A percentile compares a stretch with the other conserved stretches of the same genome.
These are phyloP conservation scores for Vanacampus margaritifer DNA, from an alignment of 2,113 vertebrate genomes.

Conservation along the genomic window DNA sequence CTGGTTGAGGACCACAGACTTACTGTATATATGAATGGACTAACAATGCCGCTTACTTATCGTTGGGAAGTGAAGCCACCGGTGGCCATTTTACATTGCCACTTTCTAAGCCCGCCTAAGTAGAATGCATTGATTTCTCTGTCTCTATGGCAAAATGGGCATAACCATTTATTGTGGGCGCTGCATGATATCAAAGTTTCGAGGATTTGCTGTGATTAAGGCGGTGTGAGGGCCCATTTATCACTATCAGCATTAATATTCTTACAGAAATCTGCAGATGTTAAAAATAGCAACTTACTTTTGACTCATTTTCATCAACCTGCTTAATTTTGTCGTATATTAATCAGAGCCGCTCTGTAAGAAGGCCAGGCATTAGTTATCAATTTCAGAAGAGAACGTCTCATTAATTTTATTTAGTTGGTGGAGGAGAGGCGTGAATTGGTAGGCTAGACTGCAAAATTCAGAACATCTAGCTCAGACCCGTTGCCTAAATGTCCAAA, in stretches of 20 bases:
- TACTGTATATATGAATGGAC: too few relatives aligned
- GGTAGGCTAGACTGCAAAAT: constrained; percentile 37
- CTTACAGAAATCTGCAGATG: constrained; percentile 7
- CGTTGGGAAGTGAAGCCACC: too few relatives aligned
- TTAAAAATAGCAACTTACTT: constrained; percentile 29
- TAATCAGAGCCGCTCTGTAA: constrained; percentile 11
- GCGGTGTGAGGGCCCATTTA: neutral
- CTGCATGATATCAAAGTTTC: neutral
- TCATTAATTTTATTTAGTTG: constrained; percentile 62
- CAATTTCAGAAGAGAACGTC: constrained; percentile 40
- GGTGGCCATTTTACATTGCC: too few relatives aligned
- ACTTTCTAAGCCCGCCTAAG: too few relatives aligned
- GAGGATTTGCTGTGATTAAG: neutral
- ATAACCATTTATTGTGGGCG: too few relatives aligned
- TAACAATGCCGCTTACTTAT: too few relatives aligned
- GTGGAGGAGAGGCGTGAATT: constrained; percentile 36
- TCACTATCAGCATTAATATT: neutral
- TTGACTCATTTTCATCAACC: constrained; percentile 32
- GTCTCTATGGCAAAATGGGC: too few relatives aligned
- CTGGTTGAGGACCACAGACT: too few relatives aligned
- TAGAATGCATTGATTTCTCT: too few relatives aligned
- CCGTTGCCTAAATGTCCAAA: neutral
- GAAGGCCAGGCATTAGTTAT: constrained; percentile 47
- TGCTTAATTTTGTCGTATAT: constrained; percentile 4
- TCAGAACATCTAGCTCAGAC: neutral